These are phyloP conservation scores for Loriculus beryllinus DNA, from an alignment of 2,797 vertebrate genomes.

Conservation along the genomic window DNA sequence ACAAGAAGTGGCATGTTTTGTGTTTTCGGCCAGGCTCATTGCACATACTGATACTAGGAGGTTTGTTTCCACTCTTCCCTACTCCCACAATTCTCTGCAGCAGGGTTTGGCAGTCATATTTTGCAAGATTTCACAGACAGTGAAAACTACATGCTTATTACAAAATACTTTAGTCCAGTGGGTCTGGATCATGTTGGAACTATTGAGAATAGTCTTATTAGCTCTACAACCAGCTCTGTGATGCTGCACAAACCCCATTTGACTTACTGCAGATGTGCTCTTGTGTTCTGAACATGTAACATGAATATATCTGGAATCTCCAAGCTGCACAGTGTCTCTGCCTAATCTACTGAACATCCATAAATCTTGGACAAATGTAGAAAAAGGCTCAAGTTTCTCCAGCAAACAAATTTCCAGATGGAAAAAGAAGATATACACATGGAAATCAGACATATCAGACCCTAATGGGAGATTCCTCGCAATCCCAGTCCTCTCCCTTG, in stretches of 20 bases:
- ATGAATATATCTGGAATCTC: not conserved
- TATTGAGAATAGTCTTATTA: not conserved
- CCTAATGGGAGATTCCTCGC: not conserved
- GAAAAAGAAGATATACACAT: not conserved
- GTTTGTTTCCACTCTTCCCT: not conserved
- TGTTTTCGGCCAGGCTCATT: not conserved
- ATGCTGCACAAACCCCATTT: not conserved
- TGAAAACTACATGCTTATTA: not conserved
- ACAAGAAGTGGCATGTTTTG: not conserved
- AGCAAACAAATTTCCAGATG: slow-evolving; percentile 25
- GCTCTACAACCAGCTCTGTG: not conserved
- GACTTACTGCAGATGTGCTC: not conserved
- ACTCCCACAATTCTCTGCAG: not conserved
- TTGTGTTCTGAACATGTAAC: not conserved
- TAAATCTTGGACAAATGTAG: not conserved
- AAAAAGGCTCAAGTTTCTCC: not conserved
- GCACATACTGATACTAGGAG: not conserved
- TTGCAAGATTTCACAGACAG: not conserved
- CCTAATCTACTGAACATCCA: not conserved
- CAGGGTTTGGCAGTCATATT: not conserved
- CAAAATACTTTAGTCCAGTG: not conserved
- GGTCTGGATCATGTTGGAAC: not conserved
- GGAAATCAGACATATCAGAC: not conserved
- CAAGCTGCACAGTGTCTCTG: not conserved
- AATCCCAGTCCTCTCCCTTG: not conserved